Conservation (phyloP, 2,888 invertebrate species). For the Epinotia nisella region DNA sequence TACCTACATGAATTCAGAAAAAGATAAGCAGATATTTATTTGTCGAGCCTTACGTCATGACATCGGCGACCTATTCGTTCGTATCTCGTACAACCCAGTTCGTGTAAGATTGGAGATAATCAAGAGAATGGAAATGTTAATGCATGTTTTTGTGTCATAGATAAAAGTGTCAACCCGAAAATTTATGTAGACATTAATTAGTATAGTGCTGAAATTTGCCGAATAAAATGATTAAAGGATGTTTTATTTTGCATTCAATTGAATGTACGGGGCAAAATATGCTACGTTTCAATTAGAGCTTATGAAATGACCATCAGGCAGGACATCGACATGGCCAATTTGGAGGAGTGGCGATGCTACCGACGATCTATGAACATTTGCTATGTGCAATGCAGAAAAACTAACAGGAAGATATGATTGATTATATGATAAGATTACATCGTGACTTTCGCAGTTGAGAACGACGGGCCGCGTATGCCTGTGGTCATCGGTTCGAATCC, state of each 20-base stretch:
- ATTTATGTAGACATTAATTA: neutral
- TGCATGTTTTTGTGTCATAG: slow-evolving; percentile 12
- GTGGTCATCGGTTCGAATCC: no score
- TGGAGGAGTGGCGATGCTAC: neutral
- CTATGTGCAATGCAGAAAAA: no score
- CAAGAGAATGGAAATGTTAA: slow-evolving; percentile 21
- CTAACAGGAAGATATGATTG: no score
- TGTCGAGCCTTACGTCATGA: slow-evolving; percentile 12
- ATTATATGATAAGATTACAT: neutral
- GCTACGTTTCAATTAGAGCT: no score
- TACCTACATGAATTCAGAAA: slow-evolving; percentile 5
- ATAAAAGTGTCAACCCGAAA: neutral
- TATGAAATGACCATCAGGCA: no score
- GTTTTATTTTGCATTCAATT: neutral
- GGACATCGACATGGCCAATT: no score
- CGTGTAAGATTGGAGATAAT: slow-evolving; percentile 35
- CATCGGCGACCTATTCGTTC: slow-evolving; percentile 27
- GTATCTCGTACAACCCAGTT: slow-evolving; percentile 40
- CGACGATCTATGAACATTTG: no score
- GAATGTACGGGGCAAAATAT: no score
- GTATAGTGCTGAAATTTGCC: neutral
- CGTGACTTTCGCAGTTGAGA: no score
- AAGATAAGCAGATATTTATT: slow-evolving; percentile 7
- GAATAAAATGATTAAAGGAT: neutral
- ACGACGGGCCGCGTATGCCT: no score